Conservation (phyloP, 2,888 invertebrate genomes). For the Himalopsyche anomala region DNA sequence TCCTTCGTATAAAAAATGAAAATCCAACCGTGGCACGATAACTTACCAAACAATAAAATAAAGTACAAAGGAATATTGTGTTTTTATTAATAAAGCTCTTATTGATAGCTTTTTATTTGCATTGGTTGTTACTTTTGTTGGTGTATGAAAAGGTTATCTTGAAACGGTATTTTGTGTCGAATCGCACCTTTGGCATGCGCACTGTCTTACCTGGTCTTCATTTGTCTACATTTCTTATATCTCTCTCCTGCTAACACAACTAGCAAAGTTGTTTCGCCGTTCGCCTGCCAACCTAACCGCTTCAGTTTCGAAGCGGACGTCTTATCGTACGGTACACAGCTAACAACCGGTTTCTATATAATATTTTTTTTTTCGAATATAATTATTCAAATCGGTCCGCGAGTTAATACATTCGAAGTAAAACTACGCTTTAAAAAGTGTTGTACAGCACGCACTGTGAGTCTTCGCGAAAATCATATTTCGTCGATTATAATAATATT, state of each 20-base stretch:
- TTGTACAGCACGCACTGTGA: conserved; percentile 19
- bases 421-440: not conserved
- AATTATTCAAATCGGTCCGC: conserved; percentile 10
- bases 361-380: not conserved
- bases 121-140: no score
- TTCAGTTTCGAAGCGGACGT: conserved; percentile 20
- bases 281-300: not conserved
- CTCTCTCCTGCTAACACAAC: conserved; percentile 5
- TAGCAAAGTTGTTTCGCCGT: not conserved
- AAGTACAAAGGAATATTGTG: no score
- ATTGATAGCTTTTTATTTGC: no score
- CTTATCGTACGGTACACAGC: not conserved
- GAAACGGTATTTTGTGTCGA: not conserved
- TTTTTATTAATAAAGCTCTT: no score
- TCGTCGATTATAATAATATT: not conserved
- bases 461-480: not conserved
- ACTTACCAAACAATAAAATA: conserved; percentile 19
- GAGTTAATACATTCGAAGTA: not conserved
- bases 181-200: not conserved
- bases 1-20: not conserved
- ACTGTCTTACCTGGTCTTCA: not conserved
- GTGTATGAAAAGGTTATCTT: not conserved
- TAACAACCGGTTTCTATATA: not conserved
- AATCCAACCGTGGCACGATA: conserved; percentile 11
- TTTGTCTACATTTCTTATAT: not conserved